phyloP scores from a whole-genome alignment of 2,888 invertebrate genomes.

The Yponomeuta sedellus region DNA sequence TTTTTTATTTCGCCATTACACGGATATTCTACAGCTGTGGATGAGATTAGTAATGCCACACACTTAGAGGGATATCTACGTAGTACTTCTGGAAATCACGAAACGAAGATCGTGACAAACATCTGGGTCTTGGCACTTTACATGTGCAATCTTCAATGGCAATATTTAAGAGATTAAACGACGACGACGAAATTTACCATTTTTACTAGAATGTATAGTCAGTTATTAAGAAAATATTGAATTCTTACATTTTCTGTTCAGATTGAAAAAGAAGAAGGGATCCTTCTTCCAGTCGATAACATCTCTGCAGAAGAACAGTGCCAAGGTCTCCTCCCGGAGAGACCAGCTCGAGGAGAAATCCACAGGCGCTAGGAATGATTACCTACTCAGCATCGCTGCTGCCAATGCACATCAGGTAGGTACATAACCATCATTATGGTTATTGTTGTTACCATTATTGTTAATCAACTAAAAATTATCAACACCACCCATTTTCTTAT shows the following conservation, averaged over 20 bases:
- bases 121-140: too few relatives aligned
- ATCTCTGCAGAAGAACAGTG: constrained; percentile 96
- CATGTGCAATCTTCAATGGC: too few relatives aligned
- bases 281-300: constrained; percentile 97
- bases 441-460: not conserved
- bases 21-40: too few relatives aligned
- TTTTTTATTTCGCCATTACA: too few relatives aligned
- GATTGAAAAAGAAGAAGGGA: constrained; percentile 96
- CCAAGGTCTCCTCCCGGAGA: constrained; percentile 94
- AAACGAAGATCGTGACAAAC: too few relatives aligned
- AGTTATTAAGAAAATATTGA: not conserved
- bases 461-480: not conserved
- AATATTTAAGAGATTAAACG: too few relatives aligned
- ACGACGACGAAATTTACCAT: too few relatives aligned
- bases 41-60: too few relatives aligned
- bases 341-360: constrained; percentile 96
- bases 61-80: too few relatives aligned
- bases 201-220: not conserved
- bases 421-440: constrained; percentile 30
- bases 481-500: too few relatives aligned
- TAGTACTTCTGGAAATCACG: too few relatives aligned
- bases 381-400: constrained; percentile 91
- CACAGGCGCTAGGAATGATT: constrained; percentile 95
- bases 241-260: constrained; percentile 38
- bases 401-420: constrained; percentile 95